These are phyloP conservation scores for Pithys albifrons DNA, from an alignment of 2,113 vertebrate genomes.

Conservation along the genomic window DNA sequence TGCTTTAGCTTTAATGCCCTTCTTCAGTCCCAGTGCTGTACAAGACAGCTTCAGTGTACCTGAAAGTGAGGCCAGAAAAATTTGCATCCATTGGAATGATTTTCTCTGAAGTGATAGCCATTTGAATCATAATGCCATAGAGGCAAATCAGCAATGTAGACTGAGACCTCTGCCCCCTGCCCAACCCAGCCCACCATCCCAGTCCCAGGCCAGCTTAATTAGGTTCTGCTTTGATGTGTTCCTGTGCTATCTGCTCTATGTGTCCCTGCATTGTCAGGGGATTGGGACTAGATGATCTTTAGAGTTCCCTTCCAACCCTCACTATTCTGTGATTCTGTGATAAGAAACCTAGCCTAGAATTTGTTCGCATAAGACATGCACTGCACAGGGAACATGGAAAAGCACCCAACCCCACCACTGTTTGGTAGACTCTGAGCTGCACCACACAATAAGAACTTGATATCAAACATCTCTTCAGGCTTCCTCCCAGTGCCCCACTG, in stretches of 20 bases:
- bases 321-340: not conserved
- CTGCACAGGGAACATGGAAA: not conserved
- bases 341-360: not conserved
- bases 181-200: not conserved
- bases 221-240: not conserved
- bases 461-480: not conserved
- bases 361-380: accelerated
- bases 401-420: not conserved
- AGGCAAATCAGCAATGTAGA: not conserved
- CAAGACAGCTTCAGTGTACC: not conserved
- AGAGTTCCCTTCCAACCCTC: not conserved
- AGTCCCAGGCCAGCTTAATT: not conserved
- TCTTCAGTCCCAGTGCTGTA: not conserved
- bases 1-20: not conserved
- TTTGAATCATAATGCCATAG: not conserved
- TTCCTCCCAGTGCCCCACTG: not conserved
- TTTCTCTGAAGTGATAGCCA: not conserved
- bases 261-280: not conserved
- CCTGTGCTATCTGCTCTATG: not conserved
- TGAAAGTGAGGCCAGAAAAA: not conserved
- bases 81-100: not conserved
- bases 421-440: not conserved
- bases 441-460: not conserved
- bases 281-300: not conserved
- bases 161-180: not conserved